phyloP scores from a whole-genome alignment of 1,140 invertebrate species.

The Mercenaria mercenaria region DNA sequence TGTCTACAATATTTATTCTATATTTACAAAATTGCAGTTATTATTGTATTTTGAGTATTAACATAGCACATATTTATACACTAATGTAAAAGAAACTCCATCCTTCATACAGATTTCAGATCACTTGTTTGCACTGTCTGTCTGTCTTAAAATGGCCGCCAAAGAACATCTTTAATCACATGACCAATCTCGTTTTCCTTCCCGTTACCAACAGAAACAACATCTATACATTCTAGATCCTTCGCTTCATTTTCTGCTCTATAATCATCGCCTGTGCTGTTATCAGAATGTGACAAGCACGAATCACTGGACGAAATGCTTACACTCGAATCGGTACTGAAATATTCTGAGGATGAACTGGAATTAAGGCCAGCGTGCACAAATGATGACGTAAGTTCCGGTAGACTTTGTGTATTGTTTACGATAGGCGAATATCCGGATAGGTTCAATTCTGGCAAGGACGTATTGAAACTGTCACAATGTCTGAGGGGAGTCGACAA shows the following conservation, averaged over 20 bases:
- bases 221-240: background rate
- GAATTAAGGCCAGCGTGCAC: background rate
- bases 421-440: background rate
- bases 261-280: too few species aligned
- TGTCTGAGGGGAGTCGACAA: slow-evolving; percentile 27
- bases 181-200: slow-evolving; percentile 15
- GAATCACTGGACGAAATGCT: background rate
- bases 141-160: slow-evolving; percentile 52
- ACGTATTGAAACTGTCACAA: background rate
- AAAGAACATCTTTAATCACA: slow-evolving; percentile 32
- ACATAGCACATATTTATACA: too few species aligned
- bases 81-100: too few species aligned
- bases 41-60: too few species aligned
- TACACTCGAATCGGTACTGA: background rate
- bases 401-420: background rate
- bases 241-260: background rate
- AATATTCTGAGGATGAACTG: background rate
- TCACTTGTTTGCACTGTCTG: too few species aligned
- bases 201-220: slow-evolving; percentile 5
- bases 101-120: too few species aligned
- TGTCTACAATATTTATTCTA: too few species aligned
- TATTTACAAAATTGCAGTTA: too few species aligned
- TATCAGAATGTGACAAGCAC: too few species aligned
- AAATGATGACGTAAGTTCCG: background rate
- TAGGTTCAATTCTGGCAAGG: background rate